These are phyloP conservation scores for Tipula confusa DNA, from an alignment of 2,888 invertebrate genomes.

Conservation along the genomic window DNA sequence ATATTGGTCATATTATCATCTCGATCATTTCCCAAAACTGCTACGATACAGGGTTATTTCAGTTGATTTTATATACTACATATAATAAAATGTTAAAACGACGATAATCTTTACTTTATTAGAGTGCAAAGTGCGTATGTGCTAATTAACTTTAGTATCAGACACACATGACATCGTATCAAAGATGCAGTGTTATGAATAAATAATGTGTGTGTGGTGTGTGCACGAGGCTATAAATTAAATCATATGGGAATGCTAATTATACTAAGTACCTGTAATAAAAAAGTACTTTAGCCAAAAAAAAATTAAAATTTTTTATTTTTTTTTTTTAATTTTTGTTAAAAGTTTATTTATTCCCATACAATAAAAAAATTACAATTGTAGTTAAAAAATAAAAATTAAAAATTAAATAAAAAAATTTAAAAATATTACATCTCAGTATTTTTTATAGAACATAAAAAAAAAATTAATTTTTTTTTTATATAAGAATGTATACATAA, in stretches of 20 bases:
- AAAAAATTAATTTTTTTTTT: background rate
- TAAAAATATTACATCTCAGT: constrained; percentile 20
- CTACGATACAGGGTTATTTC: background rate
- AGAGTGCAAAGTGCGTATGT: background rate
- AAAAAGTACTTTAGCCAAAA: background rate
- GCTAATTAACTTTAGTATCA: background rate
- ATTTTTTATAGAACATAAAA: background rate
- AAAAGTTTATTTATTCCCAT: constrained; percentile 25
- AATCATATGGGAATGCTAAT: background rate
- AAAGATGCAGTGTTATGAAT: background rate
- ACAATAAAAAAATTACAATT: constrained; percentile 20
- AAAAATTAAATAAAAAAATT: background rate
- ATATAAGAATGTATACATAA: constrained; percentile 12
- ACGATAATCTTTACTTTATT: background rate
- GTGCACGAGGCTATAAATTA: background rate
- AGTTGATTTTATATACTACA: background rate
- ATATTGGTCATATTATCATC: too few species aligned
- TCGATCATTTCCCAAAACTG: background rate
- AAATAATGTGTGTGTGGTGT: background rate
- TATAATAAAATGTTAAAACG: background rate
- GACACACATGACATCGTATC: too few species aligned
- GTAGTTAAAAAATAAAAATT: background rate
- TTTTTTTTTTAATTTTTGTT: background rate
- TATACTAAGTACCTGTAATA: background rate
- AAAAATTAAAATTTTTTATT: background rate